Evolutionary conservation across 2,888 invertebrate genomes (phyloP).

Genomic region (Volucella bombylans): DNA sequence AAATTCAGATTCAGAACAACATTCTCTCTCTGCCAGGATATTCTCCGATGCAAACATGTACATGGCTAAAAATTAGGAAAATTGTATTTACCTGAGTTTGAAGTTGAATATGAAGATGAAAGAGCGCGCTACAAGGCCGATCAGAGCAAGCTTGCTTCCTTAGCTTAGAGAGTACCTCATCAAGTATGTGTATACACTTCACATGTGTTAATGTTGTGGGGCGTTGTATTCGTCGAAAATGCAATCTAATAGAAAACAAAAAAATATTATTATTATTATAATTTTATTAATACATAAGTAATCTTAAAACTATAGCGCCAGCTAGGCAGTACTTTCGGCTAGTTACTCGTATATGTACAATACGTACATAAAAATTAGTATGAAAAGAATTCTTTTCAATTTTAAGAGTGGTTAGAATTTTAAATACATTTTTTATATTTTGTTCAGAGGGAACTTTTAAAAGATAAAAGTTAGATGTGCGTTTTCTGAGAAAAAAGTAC

Average conservation of each 20-base stretch:
- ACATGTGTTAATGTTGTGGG: slow-evolving; percentile 35
- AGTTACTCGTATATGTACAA: too few relatives aligned
- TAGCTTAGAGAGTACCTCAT: slow-evolving; percentile 3
- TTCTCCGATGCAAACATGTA: background rate
- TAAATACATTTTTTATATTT: too few relatives aligned
- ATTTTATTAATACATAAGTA: too few relatives aligned
- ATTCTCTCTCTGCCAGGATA: background rate
- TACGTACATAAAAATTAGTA: too few relatives aligned
- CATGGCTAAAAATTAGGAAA: background rate
- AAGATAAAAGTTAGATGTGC: too few relatives aligned
- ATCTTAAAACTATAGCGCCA: too few relatives aligned
- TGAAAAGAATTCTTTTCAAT: background rate
- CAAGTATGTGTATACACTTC: slow-evolving; percentile 7
- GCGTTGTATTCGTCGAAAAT: slow-evolving; percentile 14
- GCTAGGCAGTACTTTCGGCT: too few relatives aligned
- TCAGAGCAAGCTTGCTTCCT: slow-evolving; percentile 25
- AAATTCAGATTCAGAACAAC: background rate
- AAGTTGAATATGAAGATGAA: slow-evolving; percentile 37
- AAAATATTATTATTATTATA: slow-evolving; percentile 23
- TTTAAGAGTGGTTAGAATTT: too few relatives aligned
- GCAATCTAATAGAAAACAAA: slow-evolving; percentile 19
- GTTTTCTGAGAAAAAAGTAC: too few relatives aligned
- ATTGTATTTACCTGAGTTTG: slow-evolving; percentile 62
- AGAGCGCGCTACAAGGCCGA: slow-evolving; percentile 11
- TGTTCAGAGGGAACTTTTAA: too few relatives aligned